Evolutionary conservation across 2,113 vertebrate genomes (phyloP).

Genomic region (Stegostoma tigrinum): DNA sequence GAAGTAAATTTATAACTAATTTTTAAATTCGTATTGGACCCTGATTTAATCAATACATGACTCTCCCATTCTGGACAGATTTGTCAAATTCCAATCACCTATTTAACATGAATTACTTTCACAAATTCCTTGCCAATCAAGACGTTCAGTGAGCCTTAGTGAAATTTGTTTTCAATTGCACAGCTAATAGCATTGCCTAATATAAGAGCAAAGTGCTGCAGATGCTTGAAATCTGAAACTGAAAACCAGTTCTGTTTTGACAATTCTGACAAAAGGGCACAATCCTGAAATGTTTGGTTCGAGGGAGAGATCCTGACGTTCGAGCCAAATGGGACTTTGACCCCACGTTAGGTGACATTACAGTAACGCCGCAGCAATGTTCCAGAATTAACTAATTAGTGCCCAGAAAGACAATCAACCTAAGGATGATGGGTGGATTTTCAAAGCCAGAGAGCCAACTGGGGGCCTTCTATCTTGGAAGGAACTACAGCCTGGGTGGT

Average conservation of each 20-base stretch:
- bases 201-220: background rate
- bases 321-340: background rate
- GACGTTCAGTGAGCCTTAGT: background rate
- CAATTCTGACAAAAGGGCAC: background rate
- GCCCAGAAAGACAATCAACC: background rate
- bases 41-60: conserved; percentile 23
- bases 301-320: too few species aligned
- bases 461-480: background rate
- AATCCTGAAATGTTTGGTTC: background rate
- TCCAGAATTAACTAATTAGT: background rate
- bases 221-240: background rate
- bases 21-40: background rate
- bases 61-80: background rate
- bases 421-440: background rate
- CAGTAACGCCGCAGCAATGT: background rate
- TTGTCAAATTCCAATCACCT: conserved; percentile 3
- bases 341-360: background rate
- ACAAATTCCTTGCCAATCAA: background rate
- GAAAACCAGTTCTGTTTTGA: background rate
- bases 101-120: conserved; percentile 27
- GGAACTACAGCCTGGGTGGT: background rate
- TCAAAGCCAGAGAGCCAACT: background rate
- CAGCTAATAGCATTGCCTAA: background rate
- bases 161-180: background rate
- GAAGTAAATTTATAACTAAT: background rate